These are phyloP conservation scores for Sander vitreus DNA, from an alignment of 2,113 vertebrate species.

Conservation along the genomic window DNA sequence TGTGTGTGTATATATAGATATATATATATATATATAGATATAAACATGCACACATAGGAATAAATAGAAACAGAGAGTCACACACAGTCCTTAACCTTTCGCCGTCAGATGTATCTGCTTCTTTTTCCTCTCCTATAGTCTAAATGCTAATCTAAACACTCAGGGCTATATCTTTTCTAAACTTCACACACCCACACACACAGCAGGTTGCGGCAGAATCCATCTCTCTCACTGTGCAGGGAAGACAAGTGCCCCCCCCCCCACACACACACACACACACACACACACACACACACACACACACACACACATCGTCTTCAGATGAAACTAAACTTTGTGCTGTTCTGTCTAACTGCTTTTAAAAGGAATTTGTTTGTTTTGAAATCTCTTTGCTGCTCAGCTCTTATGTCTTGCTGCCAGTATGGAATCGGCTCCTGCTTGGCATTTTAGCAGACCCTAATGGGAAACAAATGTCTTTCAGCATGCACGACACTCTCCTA, in stretches of 20 bases:
- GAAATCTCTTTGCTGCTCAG: conserved; percentile 20
- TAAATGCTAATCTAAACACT: conserved; percentile 47
- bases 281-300: not conserved
- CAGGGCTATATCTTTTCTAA: not conserved
- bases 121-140: conserved; percentile 9
- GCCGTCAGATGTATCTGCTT: conserved; percentile 21
- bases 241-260: not conserved
- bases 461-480: conserved; percentile 47
- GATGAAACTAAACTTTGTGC: conserved; percentile 30
- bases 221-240: conserved; percentile 1
- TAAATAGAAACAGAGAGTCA: not conserved
- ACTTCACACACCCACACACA: conserved; percentile 1
- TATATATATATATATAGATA: not conserved
- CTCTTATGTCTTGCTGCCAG: not conserved
- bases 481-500: not conserved
- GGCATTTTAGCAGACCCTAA: conserved; percentile 23
- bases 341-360: conserved; percentile 21
- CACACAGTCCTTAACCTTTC: not conserved
- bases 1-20: no score
- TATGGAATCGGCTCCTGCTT: conserved; percentile 8
- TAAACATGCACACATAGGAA: not conserved
- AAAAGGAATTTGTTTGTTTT: conserved; percentile 46
- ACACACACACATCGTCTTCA: conserved; percentile 9
- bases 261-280: no score
- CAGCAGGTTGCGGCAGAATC: not conserved